Evolutionary conservation across 2,888 invertebrate genomes (phyloP).

Genomic region (Choristoneura rosaceana): DNA sequence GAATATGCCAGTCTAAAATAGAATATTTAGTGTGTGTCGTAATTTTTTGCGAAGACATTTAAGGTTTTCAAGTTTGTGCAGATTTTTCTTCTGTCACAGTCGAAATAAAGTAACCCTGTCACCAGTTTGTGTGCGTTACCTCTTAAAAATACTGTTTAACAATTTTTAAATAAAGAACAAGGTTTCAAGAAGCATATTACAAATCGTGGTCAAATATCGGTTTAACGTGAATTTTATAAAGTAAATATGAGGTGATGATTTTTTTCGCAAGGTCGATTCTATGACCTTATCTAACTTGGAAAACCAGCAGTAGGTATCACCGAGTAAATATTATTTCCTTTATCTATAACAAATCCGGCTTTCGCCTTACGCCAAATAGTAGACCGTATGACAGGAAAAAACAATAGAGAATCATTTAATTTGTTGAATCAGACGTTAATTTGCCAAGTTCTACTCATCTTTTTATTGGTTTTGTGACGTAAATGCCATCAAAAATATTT

Average conservation of each 20-base stretch:
- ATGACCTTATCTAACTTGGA: neutral
- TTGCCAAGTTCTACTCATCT: no score
- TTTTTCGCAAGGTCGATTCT: slow-evolving; percentile 11
- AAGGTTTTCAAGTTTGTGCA: neutral
- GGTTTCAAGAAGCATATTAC: neutral
- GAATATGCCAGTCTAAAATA: slow-evolving; percentile 15
- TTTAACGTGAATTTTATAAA: neutral
- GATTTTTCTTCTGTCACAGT: slow-evolving; percentile 63
- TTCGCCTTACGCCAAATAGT: no score
- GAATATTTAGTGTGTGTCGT: neutral
- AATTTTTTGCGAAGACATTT: neutral
- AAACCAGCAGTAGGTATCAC: no score
- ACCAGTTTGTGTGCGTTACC: slow-evolving; percentile 81
- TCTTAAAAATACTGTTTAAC: slow-evolving; percentile 52
- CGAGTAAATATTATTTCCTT: no score
- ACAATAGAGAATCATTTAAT: no score
- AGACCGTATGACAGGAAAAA: no score
- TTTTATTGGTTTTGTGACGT: no score
- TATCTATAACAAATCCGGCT: no score
- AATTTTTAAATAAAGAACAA: neutral
- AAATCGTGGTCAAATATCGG: neutral
- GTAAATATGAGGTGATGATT: slow-evolving; percentile 8
- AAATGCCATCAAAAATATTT: no score
- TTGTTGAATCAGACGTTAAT: no score
- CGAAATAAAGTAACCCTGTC: slow-evolving; percentile 82